Percentiles rank a stretch among this genome's conserved stretches.
phyloP scores from a whole-genome alignment of 2,888 invertebrate species.

The Cephus rjabovi region DNA sequence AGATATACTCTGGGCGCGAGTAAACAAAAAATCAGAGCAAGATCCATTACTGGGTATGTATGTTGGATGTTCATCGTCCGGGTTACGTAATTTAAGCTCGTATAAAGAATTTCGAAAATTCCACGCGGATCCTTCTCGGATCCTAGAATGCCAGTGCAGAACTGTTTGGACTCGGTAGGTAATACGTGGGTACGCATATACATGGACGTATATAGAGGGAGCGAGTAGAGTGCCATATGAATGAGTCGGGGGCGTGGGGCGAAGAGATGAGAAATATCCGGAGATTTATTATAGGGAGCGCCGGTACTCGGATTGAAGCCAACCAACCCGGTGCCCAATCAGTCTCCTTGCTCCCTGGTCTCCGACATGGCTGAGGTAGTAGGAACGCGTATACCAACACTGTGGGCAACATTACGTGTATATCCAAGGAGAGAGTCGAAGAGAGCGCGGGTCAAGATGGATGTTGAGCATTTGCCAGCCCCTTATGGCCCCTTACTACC shows the following conservation, averaged over 20 bases:
- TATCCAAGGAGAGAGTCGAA: not conserved
- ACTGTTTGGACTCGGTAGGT: not conserved
- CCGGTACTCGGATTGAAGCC: not conserved
- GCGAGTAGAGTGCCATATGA: conserved; percentile 20
- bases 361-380: not conserved
- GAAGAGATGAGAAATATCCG: conserved; percentile 21
- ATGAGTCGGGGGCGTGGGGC: conserved; percentile 13
- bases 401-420: not conserved
- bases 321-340: conserved; percentile 13
- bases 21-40: not conserved
- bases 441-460: not conserved
- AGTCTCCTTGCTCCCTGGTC: not conserved
- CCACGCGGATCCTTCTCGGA: not conserved
- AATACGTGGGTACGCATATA: not conserved
- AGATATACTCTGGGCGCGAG: no score
- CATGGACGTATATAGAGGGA: not conserved
- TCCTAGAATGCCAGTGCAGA: not conserved
- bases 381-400: not conserved
- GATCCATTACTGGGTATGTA: not conserved
- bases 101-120: not conserved
- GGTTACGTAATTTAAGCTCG: not conserved
- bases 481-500: not conserved
- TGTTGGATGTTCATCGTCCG: no score
- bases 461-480: not conserved
- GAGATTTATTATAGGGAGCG: conserved; percentile 28